Base-by-base conservation (phyloP, 2,888 invertebrate species). In the Drosophila hawaiiensis region DNA sequence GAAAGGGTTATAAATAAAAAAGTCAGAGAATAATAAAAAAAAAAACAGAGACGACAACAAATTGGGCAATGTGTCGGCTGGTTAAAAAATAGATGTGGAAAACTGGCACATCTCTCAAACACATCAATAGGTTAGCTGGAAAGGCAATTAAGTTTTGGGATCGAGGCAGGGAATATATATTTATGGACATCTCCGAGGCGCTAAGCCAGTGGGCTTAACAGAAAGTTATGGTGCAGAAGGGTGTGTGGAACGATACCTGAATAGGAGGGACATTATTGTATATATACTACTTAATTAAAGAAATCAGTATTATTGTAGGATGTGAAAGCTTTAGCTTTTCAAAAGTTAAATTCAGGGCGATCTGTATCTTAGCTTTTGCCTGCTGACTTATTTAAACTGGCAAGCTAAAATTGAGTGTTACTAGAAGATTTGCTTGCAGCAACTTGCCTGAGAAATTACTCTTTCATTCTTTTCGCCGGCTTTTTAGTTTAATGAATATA, bases 1-100 rank as follows among this genome's bases (percentile, higher is more conserved):
- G 71, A 63, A 85, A 85, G 89, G 77, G 80, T 80, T 84, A 85
- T 73, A 90, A 86, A 86, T 90, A 89, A 73, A 63, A 54, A 59
- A 43, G 37, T 16, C 47, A 25, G 25, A 25, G 25, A 16, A 16
- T 47, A 25, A 47, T 47, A 25, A 31, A 28, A 49, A 37, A 28
- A 49, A 53, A 33, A 43, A 43, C 35, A 47, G 54, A n/a, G 29
- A 19, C 58, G 56, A 53, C 56, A 61, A 68, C 74, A 67, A 68
- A 63, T 82, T 79, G 68, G 60, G 71, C 56, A 64, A 79, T 82
- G 52, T 68, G 59, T 69, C 52, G 47, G 60, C 49, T 64, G 53
- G 53, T 70, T 68, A 74, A 61, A 70, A 73, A 69, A 76, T 35
- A 55, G 58, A 64, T 76, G 47, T 47, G 39, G 47, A 58, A 65